Base-by-base conservation (phyloP, 2,797 vertebrate genomes). In the Channallabes apus region DNA sequence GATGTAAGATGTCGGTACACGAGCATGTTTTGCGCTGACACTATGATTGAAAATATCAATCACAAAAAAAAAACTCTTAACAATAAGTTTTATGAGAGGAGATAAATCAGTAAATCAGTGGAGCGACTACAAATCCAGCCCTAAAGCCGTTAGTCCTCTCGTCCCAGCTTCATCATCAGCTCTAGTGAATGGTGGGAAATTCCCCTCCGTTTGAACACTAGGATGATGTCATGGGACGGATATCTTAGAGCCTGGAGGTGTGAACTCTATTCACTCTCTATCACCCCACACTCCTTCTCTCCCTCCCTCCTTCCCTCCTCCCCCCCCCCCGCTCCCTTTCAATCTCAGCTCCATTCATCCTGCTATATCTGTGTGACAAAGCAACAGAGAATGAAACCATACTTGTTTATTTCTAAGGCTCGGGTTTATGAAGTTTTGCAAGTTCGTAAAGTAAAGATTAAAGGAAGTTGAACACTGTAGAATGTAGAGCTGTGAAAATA, bases 191-290 rank as follows among this genome's bases (percentile, higher is more conserved):
- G 56, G 4, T 35, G 22, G 22, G 58, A 79, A 79, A 79, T 18
- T 62, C 76, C 76, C 76, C 3, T n/a, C 1, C 0, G 56, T 22
- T 58, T 78, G 4, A 61, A 61, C 11, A 17, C 29, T 38, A 22
- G 24, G 22, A 38, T 79, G 76, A 79, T 79, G 76, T 61, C 58
- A 79, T 4, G 58, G 32, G 22, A 7, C 58, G 61, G 76, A 79
- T n/a, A 38, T 78, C 56, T 41, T 62, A 2, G 32, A 41, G 32
- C 58, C 58, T 38, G 56, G 76, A 78, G 56, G 76, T 78, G 76
- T 61, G 76, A 78, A 38, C 32, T 78, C 32, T 61, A 59, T 78
- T 17, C 38, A 22, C 54, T 56, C 14, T 9, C 27, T n/a, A 18
- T 11, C 51, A 17, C 7, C 72, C n/a, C n/a, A 27, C 3, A 9